A percentile compares a stretch with the other conserved stretches of the same genome.
These are phyloP conservation scores for Malachius bipustulatus DNA, from an alignment of 2,888 invertebrate genomes.

Conservation along the genomic window DNA sequence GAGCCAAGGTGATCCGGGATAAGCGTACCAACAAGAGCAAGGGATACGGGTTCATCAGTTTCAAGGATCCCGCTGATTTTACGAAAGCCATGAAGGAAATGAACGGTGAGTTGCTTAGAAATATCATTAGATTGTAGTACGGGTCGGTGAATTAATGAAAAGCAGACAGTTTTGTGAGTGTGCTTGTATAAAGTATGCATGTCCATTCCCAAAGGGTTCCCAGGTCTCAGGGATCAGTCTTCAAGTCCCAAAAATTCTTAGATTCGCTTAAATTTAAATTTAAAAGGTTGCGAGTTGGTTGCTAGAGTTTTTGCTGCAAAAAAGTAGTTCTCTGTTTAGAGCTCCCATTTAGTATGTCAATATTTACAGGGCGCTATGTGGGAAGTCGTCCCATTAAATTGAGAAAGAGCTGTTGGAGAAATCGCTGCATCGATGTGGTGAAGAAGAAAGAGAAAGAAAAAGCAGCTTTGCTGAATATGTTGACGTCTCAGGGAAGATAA, in stretches of 20 bases:
- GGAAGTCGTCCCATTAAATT: constrained; percentile 97
- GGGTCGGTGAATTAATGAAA: no score
- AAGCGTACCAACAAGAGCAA: constrained; percentile 96
- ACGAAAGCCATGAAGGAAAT: constrained; percentile 98
- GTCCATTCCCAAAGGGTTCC: no score
- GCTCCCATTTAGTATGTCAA: constrained; percentile 6
- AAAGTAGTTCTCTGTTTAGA: no score
- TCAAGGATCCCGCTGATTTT: constrained; percentile 95
- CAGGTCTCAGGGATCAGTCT: no score
- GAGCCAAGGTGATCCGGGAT: constrained; percentile 91
- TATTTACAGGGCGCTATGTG: constrained; percentile 79
- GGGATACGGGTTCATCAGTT: constrained; percentile 98
- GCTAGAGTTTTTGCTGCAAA: no score
- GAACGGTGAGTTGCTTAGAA: constrained; percentile 92
- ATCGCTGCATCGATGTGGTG: constrained; percentile 83
- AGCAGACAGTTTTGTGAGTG: no score
- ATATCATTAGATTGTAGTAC: no score
- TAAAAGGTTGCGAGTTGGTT: no score
- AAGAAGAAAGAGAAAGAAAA: constrained; percentile 95
- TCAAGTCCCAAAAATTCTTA: no score
- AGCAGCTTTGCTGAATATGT: constrained; percentile 62
- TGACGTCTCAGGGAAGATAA: constrained; percentile 45
- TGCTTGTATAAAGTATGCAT: no score
- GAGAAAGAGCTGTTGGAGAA: constrained; percentile 93
- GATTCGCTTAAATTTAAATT: no score